These are phyloP conservation scores for Cantharis rustica DNA, from an alignment of 2,888 invertebrate genomes.

Conservation along the genomic window DNA sequence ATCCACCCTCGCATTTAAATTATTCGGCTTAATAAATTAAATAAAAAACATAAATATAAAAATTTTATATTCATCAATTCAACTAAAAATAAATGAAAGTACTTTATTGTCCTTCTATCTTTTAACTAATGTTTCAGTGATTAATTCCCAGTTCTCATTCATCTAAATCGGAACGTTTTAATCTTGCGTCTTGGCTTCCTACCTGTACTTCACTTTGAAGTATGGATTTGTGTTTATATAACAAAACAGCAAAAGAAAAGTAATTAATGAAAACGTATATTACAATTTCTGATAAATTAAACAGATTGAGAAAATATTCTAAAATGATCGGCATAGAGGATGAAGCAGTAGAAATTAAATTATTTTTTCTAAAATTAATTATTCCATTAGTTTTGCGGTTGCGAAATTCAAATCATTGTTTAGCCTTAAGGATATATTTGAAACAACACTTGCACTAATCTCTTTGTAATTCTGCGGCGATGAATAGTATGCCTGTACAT, in stretches of 20 bases:
- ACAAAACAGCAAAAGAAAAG: background rate
- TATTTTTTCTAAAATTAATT: background rate
- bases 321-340: background rate
- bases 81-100: constrained; percentile 19
- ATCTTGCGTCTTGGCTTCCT: constrained; percentile 8
- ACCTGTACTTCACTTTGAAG: background rate
- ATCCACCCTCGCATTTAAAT: background rate
- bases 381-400: background rate
- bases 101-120: constrained; percentile 9
- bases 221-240: background rate
- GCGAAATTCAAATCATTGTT: background rate
- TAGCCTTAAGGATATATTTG: background rate
- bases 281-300: background rate
- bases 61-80: constrained; percentile 12
- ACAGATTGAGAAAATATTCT: background rate
- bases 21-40: background rate
- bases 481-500: background rate
- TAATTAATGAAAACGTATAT: background rate
- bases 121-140: constrained; percentile 19
- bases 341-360: background rate
- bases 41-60: background rate
- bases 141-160: constrained; percentile 18
- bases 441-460: background rate
- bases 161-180: constrained; percentile 21
- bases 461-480: background rate